Base-by-base conservation (phyloP, 2,888 invertebrate species). In the Anticlea derivata region DNA sequence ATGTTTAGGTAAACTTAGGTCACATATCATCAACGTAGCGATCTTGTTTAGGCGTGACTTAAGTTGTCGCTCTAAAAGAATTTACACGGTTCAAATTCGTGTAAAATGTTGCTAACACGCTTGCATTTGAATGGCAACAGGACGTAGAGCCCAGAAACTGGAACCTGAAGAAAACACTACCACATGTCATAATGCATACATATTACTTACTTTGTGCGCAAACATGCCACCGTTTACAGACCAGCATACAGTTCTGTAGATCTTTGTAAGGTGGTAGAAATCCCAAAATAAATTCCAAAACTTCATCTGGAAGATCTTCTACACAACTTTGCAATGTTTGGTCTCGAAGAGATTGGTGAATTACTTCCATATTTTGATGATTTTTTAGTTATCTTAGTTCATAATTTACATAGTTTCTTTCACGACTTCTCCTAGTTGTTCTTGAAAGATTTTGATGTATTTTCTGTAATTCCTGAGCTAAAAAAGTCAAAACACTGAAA, bases 221-320 rank as follows among this genome's bases (percentile, higher is more conserved):
- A 68, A 92, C 92, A 78, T 94, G 93, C 98, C 98, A 99, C 75
- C 96, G 92, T 79, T 95, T 96, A 69, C 95, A 97, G 29, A 98
- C 98, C 56, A 93, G 85, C 92, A 94, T 95, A 77, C 97, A 97
- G 75, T 94, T 93, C 80, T 97, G 94, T 63, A 98, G 89, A 89
- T 98, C 98, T 78, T 94, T 94, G 75, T 99, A 99, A 0, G 98
- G 98, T 47, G 97, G 96, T 61, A 98, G 87, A 75, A 97, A 93
- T 63, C 95, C 94, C 60, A 99, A 92, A 76, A 99, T 97, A 77
- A 96, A 97, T 86, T 98, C 98, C 65, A 99, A 86, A 49, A 99
- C 94, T 92, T 98, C 98, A 80, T 98, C 97, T 30, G 99, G 98
- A 59, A 99, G 88, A 80, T 95, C 94, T 74, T 95, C 94, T 29